These are phyloP conservation scores for Drosophila sulfurigaster DNA, from an alignment of 1,140 invertebrate species.

Conservation along the genomic window DNA sequence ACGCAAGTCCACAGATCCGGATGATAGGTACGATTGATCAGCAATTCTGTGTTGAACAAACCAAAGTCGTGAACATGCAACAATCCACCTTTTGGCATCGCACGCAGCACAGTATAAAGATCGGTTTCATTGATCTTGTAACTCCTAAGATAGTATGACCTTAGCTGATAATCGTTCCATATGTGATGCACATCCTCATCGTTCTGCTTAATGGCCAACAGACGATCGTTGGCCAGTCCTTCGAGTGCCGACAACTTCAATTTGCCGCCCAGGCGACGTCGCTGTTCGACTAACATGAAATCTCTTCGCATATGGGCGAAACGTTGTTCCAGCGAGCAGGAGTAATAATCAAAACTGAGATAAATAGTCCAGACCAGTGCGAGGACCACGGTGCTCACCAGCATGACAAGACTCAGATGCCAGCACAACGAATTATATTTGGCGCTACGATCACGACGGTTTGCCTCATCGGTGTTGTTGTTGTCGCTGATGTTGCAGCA, in stretches of 20 bases:
- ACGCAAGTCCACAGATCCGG: constrained; percentile 62
- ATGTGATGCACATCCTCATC: constrained; percentile 44
- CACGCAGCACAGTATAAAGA: constrained; percentile 89
- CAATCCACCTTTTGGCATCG: constrained; percentile 90
- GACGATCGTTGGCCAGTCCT: constrained; percentile 41
- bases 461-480: not conserved
- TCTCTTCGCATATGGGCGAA: constrained; percentile 18
- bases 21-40: constrained; percentile 34
- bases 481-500: not conserved
- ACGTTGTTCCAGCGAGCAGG: constrained; percentile 12
- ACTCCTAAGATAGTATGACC: constrained; percentile 87
- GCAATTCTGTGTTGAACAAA: constrained; percentile 87
- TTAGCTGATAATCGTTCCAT: constrained; percentile 48
- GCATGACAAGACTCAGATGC: constrained; percentile 22
- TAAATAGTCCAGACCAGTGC: constrained; percentile 46
- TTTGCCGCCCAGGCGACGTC: constrained; percentile 39
- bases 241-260: constrained; percentile 45
- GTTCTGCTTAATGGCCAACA: constrained; percentile 40
- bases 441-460: not conserved
- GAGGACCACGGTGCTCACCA: constrained; percentile 36
- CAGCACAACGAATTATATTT: constrained; percentile 31
- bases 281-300: constrained; percentile 34
- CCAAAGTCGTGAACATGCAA: constrained; percentile 91
- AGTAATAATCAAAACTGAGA: constrained; percentile 7
- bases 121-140: constrained; percentile 88